Base-by-base conservation (phyloP, 1,140 invertebrate genomes). In the Oryzaephilus surinamensis region DNA sequence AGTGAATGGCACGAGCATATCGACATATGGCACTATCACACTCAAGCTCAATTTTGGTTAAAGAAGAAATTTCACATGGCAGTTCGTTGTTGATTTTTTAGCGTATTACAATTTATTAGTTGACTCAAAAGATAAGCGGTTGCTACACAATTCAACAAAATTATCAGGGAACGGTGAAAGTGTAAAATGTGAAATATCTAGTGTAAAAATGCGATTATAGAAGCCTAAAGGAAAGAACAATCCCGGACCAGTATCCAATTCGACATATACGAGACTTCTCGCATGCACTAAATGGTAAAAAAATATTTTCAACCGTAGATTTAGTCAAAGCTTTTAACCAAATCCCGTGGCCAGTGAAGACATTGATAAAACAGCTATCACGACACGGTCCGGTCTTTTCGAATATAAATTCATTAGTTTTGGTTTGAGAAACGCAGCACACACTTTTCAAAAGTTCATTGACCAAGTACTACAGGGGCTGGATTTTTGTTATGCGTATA, bases 381-480 rank as follows among this genome's bases (percentile, higher is more conserved):
- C 43, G 3, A 62, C 57, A 2, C 57, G 54, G 4, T 63, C 61
- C 29, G 53, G 62, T 1, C 32, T 66, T 8, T 64, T 53, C 34
- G 52, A 59, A 41, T 53, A 43, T 12, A 14, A 23, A 2, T 27
- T 20, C 7, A 53, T 51, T 37, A 33, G 42, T 2, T 61, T 64
- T 45, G 58, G 61, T 3, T 33, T 64, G 11, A 12, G 45, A 3
- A 61, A 63, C 32, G 54, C 56, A 7, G 53, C 51, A 1, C 55
- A 63, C 41, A 59, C 57, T 0, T 74, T 72, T 36, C 65, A 72
- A 50, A 43, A 70, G 2, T 61, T 67, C 14, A 70, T 75, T 36
- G 60, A 70, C 44, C 32, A 63, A 11, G 53, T 71, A 3, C 42
- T 70, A 4, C 32, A 33, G 13, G 53, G 34, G 6, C 47, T 61